Conservation (phyloP, 2,113 vertebrate genomes). For the Coptodon rendalli region DNA sequence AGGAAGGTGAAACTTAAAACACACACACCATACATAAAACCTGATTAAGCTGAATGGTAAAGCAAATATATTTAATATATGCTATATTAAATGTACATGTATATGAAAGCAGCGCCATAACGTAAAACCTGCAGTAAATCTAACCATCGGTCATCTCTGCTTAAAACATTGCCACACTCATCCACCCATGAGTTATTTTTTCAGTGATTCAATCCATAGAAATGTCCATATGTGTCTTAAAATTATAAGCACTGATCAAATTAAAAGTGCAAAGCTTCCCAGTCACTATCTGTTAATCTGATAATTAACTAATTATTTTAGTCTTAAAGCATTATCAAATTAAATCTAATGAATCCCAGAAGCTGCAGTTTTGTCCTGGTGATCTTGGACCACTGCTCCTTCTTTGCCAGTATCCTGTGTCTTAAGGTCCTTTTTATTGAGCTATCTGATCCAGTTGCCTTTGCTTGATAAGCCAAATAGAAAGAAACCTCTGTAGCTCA, state of each 20-base stretch:
- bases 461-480: not conserved
- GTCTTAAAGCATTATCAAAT: not conserved
- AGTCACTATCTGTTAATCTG: not conserved
- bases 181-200: not conserved
- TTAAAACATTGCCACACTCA: not conserved
- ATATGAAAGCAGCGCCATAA: not conserved
- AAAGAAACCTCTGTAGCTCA: not conserved
- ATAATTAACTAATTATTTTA: not conserved
- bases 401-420: not conserved
- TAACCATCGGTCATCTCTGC: not conserved
- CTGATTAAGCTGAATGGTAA: not conserved
- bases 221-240: not conserved
- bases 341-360: not conserved
- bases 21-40: not conserved
- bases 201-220: not conserved
- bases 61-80: not conserved
- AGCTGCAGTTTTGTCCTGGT: not conserved
- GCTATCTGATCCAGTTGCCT: not conserved
- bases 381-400: not conserved
- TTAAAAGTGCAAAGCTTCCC: not conserved
- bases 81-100: not conserved
- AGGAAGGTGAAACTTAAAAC: not conserved
- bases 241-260: not conserved
- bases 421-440: not conserved
- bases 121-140: not conserved